phyloP scores from a whole-genome alignment of 2,797 vertebrate species.

The Holocentrus rufus region DNA sequence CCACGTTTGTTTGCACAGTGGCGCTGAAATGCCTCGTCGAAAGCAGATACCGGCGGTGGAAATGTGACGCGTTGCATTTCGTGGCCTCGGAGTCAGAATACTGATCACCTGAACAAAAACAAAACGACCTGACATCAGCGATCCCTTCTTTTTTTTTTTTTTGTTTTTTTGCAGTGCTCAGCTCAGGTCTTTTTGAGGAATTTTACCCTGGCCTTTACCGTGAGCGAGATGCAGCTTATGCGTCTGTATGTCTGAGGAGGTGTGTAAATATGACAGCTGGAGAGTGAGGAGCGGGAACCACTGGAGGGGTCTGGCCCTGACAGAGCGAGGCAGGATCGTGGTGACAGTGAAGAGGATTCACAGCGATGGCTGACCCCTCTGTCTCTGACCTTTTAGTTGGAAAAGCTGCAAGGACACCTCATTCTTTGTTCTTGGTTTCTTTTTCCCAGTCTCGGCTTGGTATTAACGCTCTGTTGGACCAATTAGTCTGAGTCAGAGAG shows the following conservation, averaged over 20 bases:
- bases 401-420: conserved; percentile 63
- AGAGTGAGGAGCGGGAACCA: conserved; percentile 57
- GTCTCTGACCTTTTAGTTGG: conserved; percentile 70
- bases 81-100: conserved; percentile 1
- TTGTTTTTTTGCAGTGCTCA: conserved; percentile 21
- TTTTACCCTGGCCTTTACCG: conserved; percentile 4
- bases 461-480: conserved; percentile 75
- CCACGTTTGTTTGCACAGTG: conserved; percentile 5
- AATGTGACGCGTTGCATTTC: conserved; percentile 24
- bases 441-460: conserved; percentile 45
- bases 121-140: conserved; percentile 21
- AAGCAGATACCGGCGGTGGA: conserved; percentile 17
- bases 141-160: too few relatives aligned
- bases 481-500: conserved; percentile 77
- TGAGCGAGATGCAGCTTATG: conserved; percentile 34
- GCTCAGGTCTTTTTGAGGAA: conserved; percentile 1
- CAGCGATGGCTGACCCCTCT: conserved; percentile 70
- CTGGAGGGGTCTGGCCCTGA: conserved; percentile 66
- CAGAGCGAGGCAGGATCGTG: conserved; percentile 46
- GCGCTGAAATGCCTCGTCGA: conserved; percentile 2
- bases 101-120: conserved; percentile 22
- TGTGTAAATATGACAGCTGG: conserved; percentile 64
- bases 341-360: conserved; percentile 74
- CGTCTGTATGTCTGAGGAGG: conserved; percentile 54
- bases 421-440: conserved; percentile 63